Conservation (phyloP, 2,797 vertebrate species). For the Lacerta bilineata region DNA sequence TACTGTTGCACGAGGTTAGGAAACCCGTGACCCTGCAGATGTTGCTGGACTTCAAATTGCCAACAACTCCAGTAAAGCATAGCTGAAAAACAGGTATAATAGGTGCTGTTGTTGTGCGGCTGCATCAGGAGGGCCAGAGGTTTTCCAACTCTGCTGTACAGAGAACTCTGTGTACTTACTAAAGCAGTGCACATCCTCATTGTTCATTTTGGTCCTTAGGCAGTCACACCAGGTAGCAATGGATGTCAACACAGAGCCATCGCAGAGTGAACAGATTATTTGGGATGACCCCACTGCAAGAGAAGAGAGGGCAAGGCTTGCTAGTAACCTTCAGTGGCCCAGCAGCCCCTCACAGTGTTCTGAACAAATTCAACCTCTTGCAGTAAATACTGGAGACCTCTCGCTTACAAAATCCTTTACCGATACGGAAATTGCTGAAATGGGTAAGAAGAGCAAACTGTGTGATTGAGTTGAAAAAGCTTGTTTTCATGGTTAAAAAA, state of each 20-base stretch:
- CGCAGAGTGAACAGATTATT: constrained; percentile 97
- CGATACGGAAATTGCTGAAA: constrained; percentile 87
- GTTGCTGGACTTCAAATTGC: no score
- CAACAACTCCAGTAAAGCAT: no score
- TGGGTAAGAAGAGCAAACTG: constrained; percentile 80
- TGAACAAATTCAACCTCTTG: constrained; percentile 77
- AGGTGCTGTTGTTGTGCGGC: no score
- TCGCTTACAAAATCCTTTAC: constrained; percentile 82
- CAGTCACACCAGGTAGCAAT: constrained; percentile 84
- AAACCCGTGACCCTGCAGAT: no score
- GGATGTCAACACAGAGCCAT: constrained; percentile 94
- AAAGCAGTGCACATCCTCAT: neutral
- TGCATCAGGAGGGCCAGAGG: no score
- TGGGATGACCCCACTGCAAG: constrained; percentile 98
- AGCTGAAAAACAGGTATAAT: no score
- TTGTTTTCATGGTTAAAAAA: neutral
- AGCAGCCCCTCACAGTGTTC: constrained; percentile 90
- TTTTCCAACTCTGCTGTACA: no score
- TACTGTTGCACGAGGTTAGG: neutral
- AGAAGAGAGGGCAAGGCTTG: constrained; percentile 95
- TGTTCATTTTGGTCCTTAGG: constrained; percentile 75
- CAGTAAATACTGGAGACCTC: constrained; percentile 62
- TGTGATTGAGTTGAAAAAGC: neutral
- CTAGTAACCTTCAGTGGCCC: constrained; percentile 95
- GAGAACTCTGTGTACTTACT: neutral